Evolutionary conservation across 2,113 vertebrate species (phyloP).

Genomic region (Microcebus murinus): DNA sequence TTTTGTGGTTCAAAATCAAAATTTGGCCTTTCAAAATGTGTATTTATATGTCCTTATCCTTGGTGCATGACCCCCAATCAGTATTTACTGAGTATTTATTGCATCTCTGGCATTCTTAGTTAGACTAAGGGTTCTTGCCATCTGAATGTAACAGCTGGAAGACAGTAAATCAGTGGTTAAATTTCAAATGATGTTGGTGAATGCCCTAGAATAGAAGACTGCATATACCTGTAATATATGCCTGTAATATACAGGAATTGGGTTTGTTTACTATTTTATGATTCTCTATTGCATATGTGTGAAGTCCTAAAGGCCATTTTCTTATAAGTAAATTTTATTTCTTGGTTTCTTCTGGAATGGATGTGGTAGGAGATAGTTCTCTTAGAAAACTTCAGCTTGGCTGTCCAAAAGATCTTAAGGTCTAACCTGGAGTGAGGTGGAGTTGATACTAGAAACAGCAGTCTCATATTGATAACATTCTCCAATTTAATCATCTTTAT

Average conservation of each 20-base stretch:
- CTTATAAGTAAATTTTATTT: background rate
- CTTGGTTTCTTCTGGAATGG: background rate
- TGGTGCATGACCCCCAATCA: background rate
- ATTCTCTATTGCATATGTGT: background rate
- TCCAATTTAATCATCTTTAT: background rate
- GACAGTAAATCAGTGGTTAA: background rate
- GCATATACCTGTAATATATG: background rate
- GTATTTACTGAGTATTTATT: background rate
- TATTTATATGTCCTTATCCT: background rate
- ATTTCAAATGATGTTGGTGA: background rate
- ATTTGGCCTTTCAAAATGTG: background rate
- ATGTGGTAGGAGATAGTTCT: background rate
- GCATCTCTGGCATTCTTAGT: background rate
- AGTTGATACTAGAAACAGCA: background rate
- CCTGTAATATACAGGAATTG: background rate
- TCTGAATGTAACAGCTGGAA: background rate
- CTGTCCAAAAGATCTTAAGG: background rate
- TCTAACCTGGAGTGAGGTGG: background rate
- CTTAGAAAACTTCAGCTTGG: background rate
- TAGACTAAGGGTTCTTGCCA: background rate
- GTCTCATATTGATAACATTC: background rate
- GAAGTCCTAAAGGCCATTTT: background rate
- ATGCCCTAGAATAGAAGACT: background rate
- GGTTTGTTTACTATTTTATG: background rate
- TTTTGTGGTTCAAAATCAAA: background rate